Evolutionary conservation across 2,888 invertebrate genomes (phyloP).

Genomic region (Epinotia brunnichana): DNA sequence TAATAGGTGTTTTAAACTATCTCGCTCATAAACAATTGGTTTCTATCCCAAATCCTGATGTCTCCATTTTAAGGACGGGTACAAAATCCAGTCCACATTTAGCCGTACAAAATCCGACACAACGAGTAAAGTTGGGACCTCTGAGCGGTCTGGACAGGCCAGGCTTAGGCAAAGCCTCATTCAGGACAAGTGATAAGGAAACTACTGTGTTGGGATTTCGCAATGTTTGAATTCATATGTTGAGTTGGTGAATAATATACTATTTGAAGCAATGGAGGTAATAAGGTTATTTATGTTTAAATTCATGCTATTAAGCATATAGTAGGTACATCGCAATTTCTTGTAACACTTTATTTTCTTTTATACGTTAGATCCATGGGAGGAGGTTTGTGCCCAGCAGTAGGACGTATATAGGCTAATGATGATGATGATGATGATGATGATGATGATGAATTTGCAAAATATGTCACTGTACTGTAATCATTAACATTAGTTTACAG

Average conservation of each 20-base stretch:
- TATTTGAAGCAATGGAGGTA: neutral
- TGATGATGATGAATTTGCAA: too few relatives aligned
- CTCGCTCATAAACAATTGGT: neutral
- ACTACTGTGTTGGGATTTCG: constrained; percentile 13
- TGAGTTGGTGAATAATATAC: neutral
- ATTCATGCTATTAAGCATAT: too few relatives aligned
- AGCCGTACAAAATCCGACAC: constrained; percentile 21
- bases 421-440: too few relatives aligned
- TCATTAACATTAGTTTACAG: neutral
- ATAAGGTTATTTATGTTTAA: too few relatives aligned
- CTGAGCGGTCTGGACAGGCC: neutral
- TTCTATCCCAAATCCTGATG: neutral
- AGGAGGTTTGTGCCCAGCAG: too few relatives aligned
- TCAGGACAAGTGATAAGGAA: constrained; percentile 30
- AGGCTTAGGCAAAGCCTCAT: constrained; percentile 31
- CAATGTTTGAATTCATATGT: constrained; percentile 13
- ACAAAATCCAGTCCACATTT: constrained; percentile 10
- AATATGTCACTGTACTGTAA: neutral
- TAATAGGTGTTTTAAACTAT: neutral
- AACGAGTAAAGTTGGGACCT: constrained; percentile 31
- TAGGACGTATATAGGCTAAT: too few relatives aligned
- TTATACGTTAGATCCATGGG: too few relatives aligned
- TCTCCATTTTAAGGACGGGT: constrained; percentile 1
- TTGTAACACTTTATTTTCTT: too few relatives aligned
- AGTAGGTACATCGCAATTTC: too few relatives aligned